Base-by-base conservation (phyloP, 2,797 vertebrate genomes). In the Notolepis coatsorum region DNA sequence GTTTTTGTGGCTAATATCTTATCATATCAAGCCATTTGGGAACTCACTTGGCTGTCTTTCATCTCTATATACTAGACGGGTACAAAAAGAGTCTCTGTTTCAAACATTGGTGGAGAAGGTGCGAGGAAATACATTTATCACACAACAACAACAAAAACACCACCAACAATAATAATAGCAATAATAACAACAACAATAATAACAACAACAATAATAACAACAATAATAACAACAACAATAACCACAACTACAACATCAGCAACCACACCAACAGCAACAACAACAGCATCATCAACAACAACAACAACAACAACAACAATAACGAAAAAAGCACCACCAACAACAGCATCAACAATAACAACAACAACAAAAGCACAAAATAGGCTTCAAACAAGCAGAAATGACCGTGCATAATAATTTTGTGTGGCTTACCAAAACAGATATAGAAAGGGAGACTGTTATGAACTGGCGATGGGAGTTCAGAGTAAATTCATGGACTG, bases 21-120 rank as follows among this genome's bases (percentile, higher is more conserved):
- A n/a, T 28, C 12, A n/a, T 28, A 13, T 47, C 46, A 42, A 63
- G 68, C 45, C 77, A 65, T 73, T 75, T 58, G 84, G 86, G 79
- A 86, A 85, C 83, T 82, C 75, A 71, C 59, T 47, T 21, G 52
- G 62, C 76, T 60, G 37, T 63, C 35, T 74, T 73, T 71, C 52
- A 61, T 48, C 70, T 66, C 51, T 49, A 41, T 71, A 66, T 66
- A n/a, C n/a, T 77, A 61, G 61, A 76, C 7, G 60, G 64, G 10
- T 6, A 2, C 50, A 62, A 62, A 84, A 54, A 56, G 27, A 70
- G 61, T 70, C 57, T 42, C 35, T 31, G 7, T 75, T 71, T 73
- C 23, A 43, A 64, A 75, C 60, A 51, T 54, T 21, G 41, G 76
- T 49, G 58, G 68, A 66, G 54, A 75, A 68, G 74, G 23, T 47